Conservation (phyloP, 2,113 vertebrate species). For the Peromyscus leucopus region DNA sequence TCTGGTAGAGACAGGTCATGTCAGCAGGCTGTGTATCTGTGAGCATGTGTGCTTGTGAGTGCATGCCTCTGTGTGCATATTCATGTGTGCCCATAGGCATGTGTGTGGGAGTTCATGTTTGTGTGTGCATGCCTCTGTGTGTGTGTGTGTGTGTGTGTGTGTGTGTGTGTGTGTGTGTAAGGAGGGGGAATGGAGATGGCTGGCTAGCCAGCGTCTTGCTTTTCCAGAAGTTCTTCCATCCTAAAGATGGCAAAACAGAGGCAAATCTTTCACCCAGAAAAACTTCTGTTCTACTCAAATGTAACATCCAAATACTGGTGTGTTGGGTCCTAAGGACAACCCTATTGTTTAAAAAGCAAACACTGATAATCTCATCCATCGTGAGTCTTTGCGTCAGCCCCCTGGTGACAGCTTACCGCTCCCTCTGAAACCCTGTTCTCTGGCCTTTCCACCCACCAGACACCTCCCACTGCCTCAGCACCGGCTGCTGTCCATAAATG, state of each 20-base stretch:
- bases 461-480: constrained; percentile 55
- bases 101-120: background rate
- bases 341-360: constrained; percentile 2
- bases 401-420: background rate
- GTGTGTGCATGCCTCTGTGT: too few species aligned
- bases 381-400: background rate
- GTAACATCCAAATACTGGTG: background rate
- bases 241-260: background rate
- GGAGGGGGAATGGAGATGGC: background rate
- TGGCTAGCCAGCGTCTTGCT: background rate
- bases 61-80: background rate
- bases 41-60: background rate
- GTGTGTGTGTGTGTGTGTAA: background rate
- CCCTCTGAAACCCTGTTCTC: background rate
- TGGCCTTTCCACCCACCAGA: constrained; percentile 53
- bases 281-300: background rate
- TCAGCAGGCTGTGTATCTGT: background rate
- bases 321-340: background rate
- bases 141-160: background rate
- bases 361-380: background rate
- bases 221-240: background rate
- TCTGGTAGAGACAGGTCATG: background rate
- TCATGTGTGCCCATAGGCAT: too few species aligned
- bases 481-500: background rate
- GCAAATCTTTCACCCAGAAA: background rate